These are phyloP conservation scores for Etheostoma cragini DNA, from an alignment of 2,113 vertebrate genomes.

Conservation along the genomic window DNA sequence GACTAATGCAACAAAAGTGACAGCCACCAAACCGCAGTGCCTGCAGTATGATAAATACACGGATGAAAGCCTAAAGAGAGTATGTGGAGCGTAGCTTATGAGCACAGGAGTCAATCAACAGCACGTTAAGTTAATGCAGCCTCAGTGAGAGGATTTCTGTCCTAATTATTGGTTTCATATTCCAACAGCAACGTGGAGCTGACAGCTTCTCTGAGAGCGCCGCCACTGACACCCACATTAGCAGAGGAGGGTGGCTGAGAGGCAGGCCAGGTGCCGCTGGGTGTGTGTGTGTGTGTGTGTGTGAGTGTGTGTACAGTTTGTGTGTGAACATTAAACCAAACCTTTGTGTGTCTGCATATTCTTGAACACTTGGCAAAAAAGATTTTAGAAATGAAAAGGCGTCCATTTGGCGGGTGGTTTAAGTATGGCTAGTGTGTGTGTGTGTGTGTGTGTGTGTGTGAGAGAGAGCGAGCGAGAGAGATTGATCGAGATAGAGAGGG, in stretches of 20 bases:
- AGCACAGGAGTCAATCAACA: conserved; percentile 64
- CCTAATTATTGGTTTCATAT: conserved; percentile 76
- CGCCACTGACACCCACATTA: conserved; percentile 54
- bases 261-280: conserved; percentile 50
- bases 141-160: conserved; percentile 53
- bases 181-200: conserved; percentile 63
- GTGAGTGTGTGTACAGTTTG: conserved; percentile 1
- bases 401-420: conserved; percentile 15
- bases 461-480: background rate
- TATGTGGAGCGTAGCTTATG: conserved; percentile 4
- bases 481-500: background rate
- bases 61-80: conserved; percentile 30
- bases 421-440: background rate
- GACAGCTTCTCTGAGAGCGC: conserved; percentile 54
- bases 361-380: background rate
- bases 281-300: conserved; percentile 8
- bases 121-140: conserved; percentile 56
- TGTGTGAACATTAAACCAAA: background rate
- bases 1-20: background rate
- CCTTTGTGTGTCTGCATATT: background rate
- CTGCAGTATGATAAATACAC: conserved; percentile 4
- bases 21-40: background rate
- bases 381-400: conserved; percentile 11
- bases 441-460: background rate
- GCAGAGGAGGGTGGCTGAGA: conserved; percentile 42